phyloP scores from a whole-genome alignment of 1,140 invertebrate genomes.

The Apis florea region DNA sequence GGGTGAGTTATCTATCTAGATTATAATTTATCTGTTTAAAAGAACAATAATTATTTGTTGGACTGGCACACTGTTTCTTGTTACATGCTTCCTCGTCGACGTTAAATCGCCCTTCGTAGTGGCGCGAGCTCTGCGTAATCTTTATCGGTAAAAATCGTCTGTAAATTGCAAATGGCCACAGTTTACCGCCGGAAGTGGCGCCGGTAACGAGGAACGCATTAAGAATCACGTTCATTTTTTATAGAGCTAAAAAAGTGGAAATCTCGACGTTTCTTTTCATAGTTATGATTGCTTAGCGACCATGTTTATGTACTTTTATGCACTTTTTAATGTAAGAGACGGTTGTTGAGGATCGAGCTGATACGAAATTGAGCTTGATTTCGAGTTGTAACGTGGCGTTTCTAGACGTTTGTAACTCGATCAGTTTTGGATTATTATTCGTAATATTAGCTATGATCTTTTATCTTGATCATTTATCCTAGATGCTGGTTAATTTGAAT shows the following conservation, averaged over 20 bases:
- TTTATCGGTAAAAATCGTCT: neutral
- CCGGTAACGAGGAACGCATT: constrained; percentile 10
- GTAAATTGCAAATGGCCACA: constrained; percentile 5
- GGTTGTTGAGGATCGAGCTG: neutral
- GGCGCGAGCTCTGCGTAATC: neutral
- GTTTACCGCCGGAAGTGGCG: constrained; percentile 8
- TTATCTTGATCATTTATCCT: too few species aligned
- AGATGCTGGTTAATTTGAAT: too few species aligned
- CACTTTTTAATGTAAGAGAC: neutral
- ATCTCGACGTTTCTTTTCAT: neutral
- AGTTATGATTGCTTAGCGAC: neutral
- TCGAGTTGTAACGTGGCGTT: neutral
- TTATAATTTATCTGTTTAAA: constrained; percentile 14
- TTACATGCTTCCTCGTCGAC: neutral
- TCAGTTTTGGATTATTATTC: too few species aligned
- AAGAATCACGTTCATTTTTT: constrained; percentile 5
- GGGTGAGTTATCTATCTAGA: neutral
- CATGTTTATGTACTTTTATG: neutral
- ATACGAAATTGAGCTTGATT: neutral
- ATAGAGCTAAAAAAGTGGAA: neutral
- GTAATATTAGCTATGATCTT: too few species aligned
- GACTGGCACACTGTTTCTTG: neutral
- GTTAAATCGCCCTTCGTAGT: neutral
- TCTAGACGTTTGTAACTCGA: too few species aligned
- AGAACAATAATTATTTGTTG: constrained; percentile 21